Conservation (phyloP, 2,113 vertebrate genomes). For the Cephalopterus ornatus region DNA sequence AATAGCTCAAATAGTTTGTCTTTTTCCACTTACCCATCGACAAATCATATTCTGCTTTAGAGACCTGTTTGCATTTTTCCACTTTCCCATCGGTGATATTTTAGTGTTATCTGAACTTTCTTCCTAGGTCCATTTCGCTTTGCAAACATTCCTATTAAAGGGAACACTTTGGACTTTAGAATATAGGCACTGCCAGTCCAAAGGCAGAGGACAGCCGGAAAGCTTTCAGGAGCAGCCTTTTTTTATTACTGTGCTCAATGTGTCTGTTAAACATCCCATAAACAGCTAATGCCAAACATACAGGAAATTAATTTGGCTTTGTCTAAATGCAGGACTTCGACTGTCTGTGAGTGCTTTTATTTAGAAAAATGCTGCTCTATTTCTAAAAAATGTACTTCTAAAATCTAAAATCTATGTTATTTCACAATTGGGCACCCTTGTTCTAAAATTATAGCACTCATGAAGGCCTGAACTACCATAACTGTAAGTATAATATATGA, state of each 20-base stretch:
- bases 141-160: not conserved
- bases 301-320: not conserved
- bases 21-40: not conserved
- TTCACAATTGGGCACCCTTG: not conserved
- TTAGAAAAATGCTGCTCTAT: not conserved
- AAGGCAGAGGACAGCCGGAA: not conserved
- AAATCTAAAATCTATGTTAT: not conserved
- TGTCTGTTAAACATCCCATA: not conserved
- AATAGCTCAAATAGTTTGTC: not conserved
- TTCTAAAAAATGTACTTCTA: not conserved
- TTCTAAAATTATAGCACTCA: not conserved
- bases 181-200: not conserved
- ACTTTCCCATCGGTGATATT: not conserved
- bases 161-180: not conserved
- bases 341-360: not conserved
- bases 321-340: not conserved
- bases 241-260: not conserved
- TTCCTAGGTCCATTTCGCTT: not conserved
- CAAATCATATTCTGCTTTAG: not conserved
- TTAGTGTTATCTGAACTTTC: not conserved
- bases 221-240: not conserved
- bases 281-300: slow-evolving; percentile 2
- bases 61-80: not conserved
- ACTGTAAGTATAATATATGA: not conserved
- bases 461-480: not conserved